Evolutionary conservation across 2,888 invertebrate genomes (phyloP).

Genomic region (Hydriomena furcata): DNA sequence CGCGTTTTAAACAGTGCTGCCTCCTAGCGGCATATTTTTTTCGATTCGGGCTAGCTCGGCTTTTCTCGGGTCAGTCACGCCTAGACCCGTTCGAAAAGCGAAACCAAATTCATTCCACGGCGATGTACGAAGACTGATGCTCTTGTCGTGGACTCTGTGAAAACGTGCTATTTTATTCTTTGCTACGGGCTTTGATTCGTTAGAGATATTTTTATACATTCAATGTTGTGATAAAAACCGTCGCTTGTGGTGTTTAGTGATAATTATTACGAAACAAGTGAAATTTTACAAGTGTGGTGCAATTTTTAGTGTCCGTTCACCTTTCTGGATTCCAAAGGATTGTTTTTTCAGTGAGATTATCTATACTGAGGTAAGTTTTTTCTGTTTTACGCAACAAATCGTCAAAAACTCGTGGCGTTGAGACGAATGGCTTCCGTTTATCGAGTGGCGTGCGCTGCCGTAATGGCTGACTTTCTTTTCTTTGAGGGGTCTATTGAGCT

Average conservation of each 20-base stretch:
- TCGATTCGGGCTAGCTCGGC: conserved; percentile 65
- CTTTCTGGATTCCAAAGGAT: conserved; percentile 76
- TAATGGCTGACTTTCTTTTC: conserved; percentile 80
- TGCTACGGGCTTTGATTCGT: conserved; percentile 69
- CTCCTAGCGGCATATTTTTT: conserved; percentile 45
- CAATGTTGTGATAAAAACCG: conserved; percentile 73
- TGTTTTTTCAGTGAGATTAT: conserved; percentile 61
- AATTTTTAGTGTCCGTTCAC: conserved; percentile 65
- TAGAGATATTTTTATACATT: conserved; percentile 66
- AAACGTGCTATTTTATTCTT: conserved; percentile 73
- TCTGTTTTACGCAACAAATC: conserved; percentile 20
- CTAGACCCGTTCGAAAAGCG: conserved; percentile 82
- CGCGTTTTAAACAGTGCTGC: conserved; percentile 52
- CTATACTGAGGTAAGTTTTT: conserved; percentile 64
- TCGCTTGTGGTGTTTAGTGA: conserved; percentile 74
- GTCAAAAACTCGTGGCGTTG: conserved; percentile 64
- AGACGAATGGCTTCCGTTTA: conserved; percentile 79
- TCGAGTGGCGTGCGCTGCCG: conserved; percentile 78
- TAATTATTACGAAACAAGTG: conserved; percentile 67
- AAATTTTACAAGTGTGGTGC: conserved; percentile 71
- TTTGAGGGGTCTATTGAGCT: conserved; percentile 51
- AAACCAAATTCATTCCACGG: conserved; percentile 80
- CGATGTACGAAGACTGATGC: conserved; percentile 81
- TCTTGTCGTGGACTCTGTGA: conserved; percentile 77
- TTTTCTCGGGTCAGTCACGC: conserved; percentile 78